Percentiles rank a stretch among this genome's conserved stretches.
Conservation (phyloP, 2,888 invertebrate species). For the Thymelicus acteon region DNA sequence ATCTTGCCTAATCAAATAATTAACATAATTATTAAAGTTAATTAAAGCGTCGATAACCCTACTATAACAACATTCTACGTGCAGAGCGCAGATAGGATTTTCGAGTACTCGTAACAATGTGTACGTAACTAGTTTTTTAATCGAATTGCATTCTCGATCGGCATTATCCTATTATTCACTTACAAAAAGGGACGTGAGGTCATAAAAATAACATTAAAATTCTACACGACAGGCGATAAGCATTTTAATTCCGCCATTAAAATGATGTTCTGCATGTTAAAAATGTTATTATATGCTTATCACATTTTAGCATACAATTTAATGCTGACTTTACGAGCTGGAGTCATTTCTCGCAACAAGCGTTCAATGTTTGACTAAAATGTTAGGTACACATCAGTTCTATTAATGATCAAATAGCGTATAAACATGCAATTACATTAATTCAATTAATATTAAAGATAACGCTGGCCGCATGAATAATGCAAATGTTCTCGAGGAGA, state of each 20-base stretch:
- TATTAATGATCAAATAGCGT: constrained; percentile 20
- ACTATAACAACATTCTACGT: constrained; percentile 4
- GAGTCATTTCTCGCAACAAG: constrained; percentile 18
- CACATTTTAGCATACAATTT: constrained; percentile 34
- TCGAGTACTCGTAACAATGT: constrained; percentile 8
- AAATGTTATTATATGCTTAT: constrained; percentile 37
- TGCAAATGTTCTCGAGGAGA: constrained; percentile 18
- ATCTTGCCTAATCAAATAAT: no score
- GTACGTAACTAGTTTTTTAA: constrained; percentile 31
- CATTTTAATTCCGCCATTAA: constrained; percentile 34
- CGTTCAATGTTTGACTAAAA: constrained; percentile 5
- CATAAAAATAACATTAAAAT: constrained; percentile 36
- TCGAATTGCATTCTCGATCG: constrained; percentile 35
- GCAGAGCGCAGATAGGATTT: constrained; percentile 13
- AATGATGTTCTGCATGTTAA: constrained; percentile 35
- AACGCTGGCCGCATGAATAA: constrained; percentile 21
- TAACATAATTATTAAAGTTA: no score
- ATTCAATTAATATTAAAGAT: constrained; percentile 18
- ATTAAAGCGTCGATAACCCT: constrained; percentile 11
- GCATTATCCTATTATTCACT: constrained; percentile 29
- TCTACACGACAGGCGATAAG: constrained; percentile 34
- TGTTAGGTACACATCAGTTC: neutral
- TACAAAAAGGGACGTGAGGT: constrained; percentile 31
- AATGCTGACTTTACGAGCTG: constrained; percentile 28
- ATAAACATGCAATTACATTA: constrained; percentile 20